Conservation (phyloP, 2,113 vertebrate genomes). For the Labrus mixtus region DNA sequence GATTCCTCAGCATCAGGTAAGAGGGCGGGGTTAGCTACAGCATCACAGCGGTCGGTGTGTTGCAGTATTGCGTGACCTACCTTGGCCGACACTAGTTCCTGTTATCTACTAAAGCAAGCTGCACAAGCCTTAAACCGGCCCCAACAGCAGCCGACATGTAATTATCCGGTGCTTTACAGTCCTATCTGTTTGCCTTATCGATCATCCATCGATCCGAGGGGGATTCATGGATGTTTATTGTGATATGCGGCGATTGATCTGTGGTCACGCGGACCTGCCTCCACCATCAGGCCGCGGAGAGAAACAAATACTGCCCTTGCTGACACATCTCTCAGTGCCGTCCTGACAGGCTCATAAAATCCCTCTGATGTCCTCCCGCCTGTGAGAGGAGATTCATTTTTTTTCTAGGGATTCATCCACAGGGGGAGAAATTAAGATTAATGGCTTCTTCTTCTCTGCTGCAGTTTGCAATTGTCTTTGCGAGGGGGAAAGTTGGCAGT, state of each 20-base stretch:
- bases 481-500: conserved; percentile 30
- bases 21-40: background rate
- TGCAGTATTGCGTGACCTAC: background rate
- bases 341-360: conserved; percentile 56
- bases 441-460: conserved; percentile 25
- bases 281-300: conserved; percentile 4
- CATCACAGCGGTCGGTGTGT: background rate
- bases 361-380: conserved; percentile 48
- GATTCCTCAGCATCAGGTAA: no score
- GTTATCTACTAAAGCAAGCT: background rate
- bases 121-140: background rate
- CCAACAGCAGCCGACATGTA: background rate
- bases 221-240: conserved; percentile 48
- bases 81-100: background rate
- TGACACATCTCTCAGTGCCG: conserved; percentile 52
- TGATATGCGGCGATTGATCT: conserved; percentile 26
- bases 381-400: conserved; percentile 39
- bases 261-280: conserved; percentile 36
- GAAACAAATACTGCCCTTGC: conserved; percentile 53
- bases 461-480: conserved; percentile 33
- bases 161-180: conserved; percentile 41
- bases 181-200: conserved; percentile 52
- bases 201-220: conserved; percentile 24
- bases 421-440: conserved; percentile 49
- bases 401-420: conserved; percentile 46